Evolutionary conservation across 37 sponge, comb jelly and placozoan species (phyloP).

Genomic region (Cliona cf. orientalis): DNA sequence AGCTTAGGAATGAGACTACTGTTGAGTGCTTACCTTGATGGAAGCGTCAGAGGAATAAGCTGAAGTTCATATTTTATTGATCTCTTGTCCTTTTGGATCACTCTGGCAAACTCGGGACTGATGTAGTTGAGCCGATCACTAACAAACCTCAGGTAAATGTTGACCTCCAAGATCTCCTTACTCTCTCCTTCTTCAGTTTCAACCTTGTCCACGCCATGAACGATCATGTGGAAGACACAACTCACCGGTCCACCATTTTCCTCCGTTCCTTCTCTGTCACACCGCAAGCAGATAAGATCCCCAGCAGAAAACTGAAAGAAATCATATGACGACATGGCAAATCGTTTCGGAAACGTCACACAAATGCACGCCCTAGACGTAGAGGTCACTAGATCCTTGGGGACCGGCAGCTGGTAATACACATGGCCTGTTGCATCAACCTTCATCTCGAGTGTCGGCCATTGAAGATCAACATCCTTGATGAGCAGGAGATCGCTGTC

Average conservation of each 20-base stretch:
- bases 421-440: constrained; percentile 3
- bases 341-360: neutral
- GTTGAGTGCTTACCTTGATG: constrained; percentile 24
- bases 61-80: constrained; percentile 22
- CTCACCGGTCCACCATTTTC: neutral
- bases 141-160: constrained; percentile 31
- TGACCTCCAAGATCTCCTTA: neutral
- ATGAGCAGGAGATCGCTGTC: constrained; percentile 25
- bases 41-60: constrained; percentile 26
- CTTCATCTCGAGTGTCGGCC: constrained; percentile 8
- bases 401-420: constrained; percentile 14
- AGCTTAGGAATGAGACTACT: too few relatives aligned
- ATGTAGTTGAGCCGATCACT: constrained; percentile 9
- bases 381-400: neutral
- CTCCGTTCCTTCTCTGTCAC: neutral
- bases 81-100: neutral
- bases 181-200: neutral
- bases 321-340: constrained; percentile 10
- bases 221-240: constrained; percentile 30
- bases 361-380: neutral
- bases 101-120: neutral
- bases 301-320: constrained; percentile 21
- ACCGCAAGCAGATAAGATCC: constrained; percentile 25
- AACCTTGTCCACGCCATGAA: neutral
- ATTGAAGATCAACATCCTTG: constrained; percentile 27